phyloP scores from a whole-genome alignment of 2,113 vertebrate genomes.

The Sinocyclocheilus maitianheensis region DNA sequence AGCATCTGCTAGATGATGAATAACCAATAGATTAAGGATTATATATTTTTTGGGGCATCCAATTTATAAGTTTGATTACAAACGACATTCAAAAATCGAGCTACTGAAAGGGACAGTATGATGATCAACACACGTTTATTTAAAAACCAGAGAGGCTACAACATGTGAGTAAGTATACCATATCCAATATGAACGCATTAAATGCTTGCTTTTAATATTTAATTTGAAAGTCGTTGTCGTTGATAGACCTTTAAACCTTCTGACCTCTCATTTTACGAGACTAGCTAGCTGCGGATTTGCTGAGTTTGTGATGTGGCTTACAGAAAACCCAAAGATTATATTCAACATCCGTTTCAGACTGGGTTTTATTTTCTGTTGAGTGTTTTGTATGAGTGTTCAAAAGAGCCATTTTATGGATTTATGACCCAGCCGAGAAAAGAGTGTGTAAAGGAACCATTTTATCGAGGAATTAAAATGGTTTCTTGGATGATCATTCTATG shows the following conservation, averaged over 20 bases:
- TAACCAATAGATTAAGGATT: neutral
- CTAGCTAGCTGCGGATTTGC: constrained; percentile 46
- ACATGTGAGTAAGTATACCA: too few relatives aligned
- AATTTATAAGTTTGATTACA: neutral
- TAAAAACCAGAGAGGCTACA: neutral
- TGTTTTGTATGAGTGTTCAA: constrained; percentile 47
- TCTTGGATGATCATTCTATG: constrained; percentile 59
- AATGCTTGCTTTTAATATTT: neutral
- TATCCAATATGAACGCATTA: too few relatives aligned
- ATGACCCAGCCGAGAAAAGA: constrained; percentile 49
- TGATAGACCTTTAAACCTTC: neutral
- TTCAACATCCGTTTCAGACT: constrained; percentile 57
- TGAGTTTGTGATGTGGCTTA: constrained; percentile 59
- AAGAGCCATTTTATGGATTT: constrained; percentile 56
- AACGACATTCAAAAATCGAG: neutral
- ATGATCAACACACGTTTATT: neutral
- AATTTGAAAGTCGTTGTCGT: neutral
- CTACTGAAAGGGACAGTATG: neutral
- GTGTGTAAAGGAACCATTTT: constrained; percentile 59
- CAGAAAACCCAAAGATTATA: constrained; percentile 52
- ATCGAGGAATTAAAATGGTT: constrained; percentile 57
- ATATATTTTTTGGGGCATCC: neutral
- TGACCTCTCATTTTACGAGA: neutral
- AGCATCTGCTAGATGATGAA: neutral
- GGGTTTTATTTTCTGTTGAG: constrained; percentile 47